Conservation (phyloP, 2,113 vertebrate genomes). For the Nothobranchius kuhntae region DNA sequence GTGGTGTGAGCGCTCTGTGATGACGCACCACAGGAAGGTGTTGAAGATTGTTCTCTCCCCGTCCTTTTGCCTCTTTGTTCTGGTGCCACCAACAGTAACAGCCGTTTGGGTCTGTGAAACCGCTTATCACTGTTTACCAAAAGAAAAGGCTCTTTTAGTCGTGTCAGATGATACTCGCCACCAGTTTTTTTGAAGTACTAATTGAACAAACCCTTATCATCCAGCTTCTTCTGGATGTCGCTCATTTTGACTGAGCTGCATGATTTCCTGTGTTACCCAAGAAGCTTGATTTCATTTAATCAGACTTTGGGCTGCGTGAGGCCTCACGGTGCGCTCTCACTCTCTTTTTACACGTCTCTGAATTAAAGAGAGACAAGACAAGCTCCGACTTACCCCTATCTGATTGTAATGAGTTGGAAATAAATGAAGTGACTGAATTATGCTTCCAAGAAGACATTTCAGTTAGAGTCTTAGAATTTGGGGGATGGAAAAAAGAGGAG, state of each 20-base stretch:
- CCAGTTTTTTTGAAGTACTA: not conserved
- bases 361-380: slow-evolving; percentile 48
- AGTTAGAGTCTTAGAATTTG: slow-evolving; percentile 56
- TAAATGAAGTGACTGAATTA: slow-evolving; percentile 66
- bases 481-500: slow-evolving; percentile 15
- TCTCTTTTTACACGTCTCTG: slow-evolving; percentile 49
- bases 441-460: slow-evolving; percentile 50
- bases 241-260: slow-evolving; percentile 48
- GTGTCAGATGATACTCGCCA: slow-evolving; percentile 18
- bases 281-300: slow-evolving; percentile 49
- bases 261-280: slow-evolving; percentile 44
- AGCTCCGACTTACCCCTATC: slow-evolving; percentile 58
- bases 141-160: slow-evolving; percentile 16
- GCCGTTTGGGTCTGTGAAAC: slow-evolving; percentile 34
- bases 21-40: slow-evolving; percentile 33
- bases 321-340: slow-evolving; percentile 48
- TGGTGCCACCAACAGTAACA: slow-evolving; percentile 28
- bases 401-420: slow-evolving; percentile 65
- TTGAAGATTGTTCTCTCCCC: too few species aligned
- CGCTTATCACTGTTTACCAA: slow-evolving; percentile 42
- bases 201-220: slow-evolving; percentile 37
- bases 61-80: not conserved
- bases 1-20: slow-evolving; percentile 25
- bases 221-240: slow-evolving; percentile 16
- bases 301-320: slow-evolving; percentile 51